Conservation (phyloP, 2,797 vertebrate genomes). For the Garrulus glandarius region DNA sequence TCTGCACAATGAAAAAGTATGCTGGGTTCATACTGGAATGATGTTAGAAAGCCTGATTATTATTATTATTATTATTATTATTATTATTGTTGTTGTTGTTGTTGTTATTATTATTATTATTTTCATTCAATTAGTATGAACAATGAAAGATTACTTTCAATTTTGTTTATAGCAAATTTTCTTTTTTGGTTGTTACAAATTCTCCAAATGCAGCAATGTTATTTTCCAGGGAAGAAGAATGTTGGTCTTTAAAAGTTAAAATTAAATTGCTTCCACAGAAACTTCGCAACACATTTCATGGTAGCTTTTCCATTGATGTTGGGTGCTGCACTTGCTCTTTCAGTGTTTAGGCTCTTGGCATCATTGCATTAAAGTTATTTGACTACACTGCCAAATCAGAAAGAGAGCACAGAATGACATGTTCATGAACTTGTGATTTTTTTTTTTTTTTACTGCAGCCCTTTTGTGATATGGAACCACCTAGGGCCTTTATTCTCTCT, state of each 20-base stretch:
- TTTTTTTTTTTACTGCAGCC: fast-evolving
- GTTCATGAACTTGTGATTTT: not conserved
- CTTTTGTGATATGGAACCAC: not conserved
- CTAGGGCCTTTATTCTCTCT: not conserved
- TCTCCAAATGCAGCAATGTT: not conserved
- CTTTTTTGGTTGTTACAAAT: not conserved
- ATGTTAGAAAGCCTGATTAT: not conserved
- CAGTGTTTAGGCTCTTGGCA: not conserved
- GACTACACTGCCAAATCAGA: not conserved
- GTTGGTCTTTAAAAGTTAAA: not conserved
- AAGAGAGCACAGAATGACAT: not conserved
- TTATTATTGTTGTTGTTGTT: no score
- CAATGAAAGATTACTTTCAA: not conserved
- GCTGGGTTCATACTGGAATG: not conserved
- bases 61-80: not conserved
- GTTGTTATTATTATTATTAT: no score
- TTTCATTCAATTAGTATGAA: not conserved
- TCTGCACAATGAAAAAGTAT: not conserved
- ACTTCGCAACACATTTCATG: not conserved
- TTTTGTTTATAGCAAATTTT: not conserved
- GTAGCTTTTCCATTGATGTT: not conserved
- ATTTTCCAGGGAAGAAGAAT: not conserved
- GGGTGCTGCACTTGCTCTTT: not conserved
- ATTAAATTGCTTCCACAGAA: not conserved
- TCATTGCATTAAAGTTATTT: not conserved